Conservation (phyloP, 2,113 vertebrate genomes). For the Microcebus murinus region DNA sequence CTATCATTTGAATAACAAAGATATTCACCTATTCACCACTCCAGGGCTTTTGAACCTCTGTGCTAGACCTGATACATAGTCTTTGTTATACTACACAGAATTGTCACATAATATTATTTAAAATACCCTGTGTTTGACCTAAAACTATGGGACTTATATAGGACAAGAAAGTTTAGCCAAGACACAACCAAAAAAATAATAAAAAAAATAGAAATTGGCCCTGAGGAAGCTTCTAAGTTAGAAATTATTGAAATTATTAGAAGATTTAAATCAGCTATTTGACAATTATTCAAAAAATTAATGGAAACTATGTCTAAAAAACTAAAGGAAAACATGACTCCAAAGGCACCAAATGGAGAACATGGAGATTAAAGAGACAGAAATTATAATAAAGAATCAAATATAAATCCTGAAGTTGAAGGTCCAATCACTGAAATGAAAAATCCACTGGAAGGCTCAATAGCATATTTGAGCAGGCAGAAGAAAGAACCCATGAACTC, state of each 20-base stretch:
- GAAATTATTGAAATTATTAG: neutral
- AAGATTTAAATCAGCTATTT: neutral
- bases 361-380: neutral
- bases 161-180: neutral
- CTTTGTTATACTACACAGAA: neutral
- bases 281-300: neutral
- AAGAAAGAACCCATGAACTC: no score
- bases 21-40: neutral
- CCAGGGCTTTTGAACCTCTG: neutral
- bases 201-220: no score
- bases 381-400: neutral
- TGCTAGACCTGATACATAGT: neutral
- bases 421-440: no score
- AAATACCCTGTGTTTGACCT: neutral
- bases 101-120: neutral
- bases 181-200: neutral
- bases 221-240: neutral
- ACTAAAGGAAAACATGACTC: neutral
- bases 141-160: neutral
- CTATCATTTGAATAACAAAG: neutral
- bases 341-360: neutral
- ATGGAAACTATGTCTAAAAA: neutral
- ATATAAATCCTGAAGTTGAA: neutral
- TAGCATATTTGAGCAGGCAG: no score
- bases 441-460: no score